Evolutionary conservation across 2,888 invertebrate genomes (phyloP).

Genomic region (Zele albiditarsus): DNA sequence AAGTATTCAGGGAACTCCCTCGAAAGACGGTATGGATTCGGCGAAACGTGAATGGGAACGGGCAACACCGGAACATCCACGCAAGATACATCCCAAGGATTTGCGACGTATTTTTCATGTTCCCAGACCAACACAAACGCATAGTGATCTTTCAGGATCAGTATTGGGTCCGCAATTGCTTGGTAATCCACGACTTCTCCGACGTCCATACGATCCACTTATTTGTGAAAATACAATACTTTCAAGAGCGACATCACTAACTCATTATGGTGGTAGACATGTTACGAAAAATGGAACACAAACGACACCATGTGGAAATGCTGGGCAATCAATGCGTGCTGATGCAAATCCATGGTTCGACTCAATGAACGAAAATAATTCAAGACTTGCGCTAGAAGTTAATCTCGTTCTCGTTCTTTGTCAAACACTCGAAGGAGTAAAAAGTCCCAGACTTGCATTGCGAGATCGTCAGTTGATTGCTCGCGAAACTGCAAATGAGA

Average conservation of each 20-base stretch:
- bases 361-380: constrained; percentile 70
- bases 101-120: constrained; percentile 63
- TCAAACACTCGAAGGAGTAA: constrained; percentile 68
- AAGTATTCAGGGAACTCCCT: constrained; percentile 38
- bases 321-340: constrained; percentile 39
- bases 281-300: constrained; percentile 56
- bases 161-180: constrained; percentile 65
- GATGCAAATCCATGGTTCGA: constrained; percentile 67
- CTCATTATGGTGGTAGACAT: constrained; percentile 58
- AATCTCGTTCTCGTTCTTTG: constrained; percentile 68
- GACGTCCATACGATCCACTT: constrained; percentile 69
- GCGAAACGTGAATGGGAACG: constrained; percentile 70
- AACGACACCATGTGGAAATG: constrained; percentile 29
- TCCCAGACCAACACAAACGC: constrained; percentile 43
- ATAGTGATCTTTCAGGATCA: constrained; percentile 59
- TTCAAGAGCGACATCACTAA: constrained; percentile 66
- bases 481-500: constrained; percentile 69
- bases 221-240: constrained; percentile 71
- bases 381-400: constrained; percentile 68
- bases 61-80: constrained; percentile 65
- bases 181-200: constrained; percentile 66
- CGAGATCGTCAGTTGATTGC: constrained; percentile 69
- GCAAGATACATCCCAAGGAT: constrained; percentile 66
- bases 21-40: constrained; percentile 62
- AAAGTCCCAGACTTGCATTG: constrained; percentile 66